Conservation (phyloP, 2,888 invertebrate species). For the Lochmaea crataegi region DNA sequence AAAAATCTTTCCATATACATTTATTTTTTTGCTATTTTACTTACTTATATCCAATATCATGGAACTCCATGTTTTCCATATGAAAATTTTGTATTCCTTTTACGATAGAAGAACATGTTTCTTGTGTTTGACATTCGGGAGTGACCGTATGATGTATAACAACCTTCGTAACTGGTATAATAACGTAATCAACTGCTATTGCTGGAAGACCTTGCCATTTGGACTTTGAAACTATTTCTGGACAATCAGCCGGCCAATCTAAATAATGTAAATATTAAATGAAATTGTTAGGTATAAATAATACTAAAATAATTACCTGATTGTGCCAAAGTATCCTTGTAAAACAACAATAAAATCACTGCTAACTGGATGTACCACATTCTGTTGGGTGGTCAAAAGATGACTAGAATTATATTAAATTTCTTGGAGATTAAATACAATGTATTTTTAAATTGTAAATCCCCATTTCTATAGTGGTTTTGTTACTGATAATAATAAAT, state of each 20-base stretch:
- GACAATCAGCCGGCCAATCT: conserved; percentile 62
- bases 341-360: not conserved
- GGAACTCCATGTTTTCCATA: conserved; percentile 65
- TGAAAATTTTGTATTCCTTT: conserved; percentile 68
- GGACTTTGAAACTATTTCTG: conserved; percentile 68
- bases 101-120: conserved; percentile 63
- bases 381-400: not conserved
- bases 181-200: conserved; percentile 67
- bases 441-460: not conserved
- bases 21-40: conserved; percentile 46
- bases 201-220: conserved; percentile 72
- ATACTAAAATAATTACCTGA: not conserved
- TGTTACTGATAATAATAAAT: not conserved
- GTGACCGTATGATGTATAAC: conserved; percentile 72
- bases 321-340: not conserved
- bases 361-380: not conserved
- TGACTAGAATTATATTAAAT: not conserved
- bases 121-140: conserved; percentile 63
- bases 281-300: no score
- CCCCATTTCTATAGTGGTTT: not conserved
- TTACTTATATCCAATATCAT: conserved; percentile 73
- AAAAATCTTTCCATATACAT: no score
- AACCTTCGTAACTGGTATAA: conserved; percentile 67
- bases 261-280: conserved; percentile 4
- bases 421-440: not conserved